A percentile compares a stretch with the other conserved stretches of the same genome.
Evolutionary conservation across 2,797 vertebrate species (phyloP).

Genomic region (Hafferia zeledoni): DNA sequence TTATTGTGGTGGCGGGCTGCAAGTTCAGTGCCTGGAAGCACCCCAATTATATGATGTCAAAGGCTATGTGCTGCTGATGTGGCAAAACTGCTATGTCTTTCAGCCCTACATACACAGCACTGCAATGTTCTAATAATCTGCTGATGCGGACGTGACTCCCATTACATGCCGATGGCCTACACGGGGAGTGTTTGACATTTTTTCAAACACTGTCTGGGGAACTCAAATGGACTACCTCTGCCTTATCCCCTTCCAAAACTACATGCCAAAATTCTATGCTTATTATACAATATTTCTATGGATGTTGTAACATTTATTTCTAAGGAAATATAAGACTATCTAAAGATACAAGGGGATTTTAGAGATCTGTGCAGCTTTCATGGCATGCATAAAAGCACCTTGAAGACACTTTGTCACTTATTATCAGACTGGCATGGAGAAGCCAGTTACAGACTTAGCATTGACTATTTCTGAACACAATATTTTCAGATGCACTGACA

Average conservation of each 20-base stretch:
- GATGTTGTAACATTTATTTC: background rate
- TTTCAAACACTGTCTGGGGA: background rate
- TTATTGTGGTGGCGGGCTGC: background rate
- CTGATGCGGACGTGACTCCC: background rate
- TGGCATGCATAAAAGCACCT: background rate
- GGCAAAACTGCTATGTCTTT: slow-evolving; percentile 38
- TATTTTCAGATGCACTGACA: background rate
- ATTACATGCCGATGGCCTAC: background rate
- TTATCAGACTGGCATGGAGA: background rate
- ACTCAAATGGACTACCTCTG: background rate
- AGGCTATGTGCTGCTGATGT: slow-evolving; percentile 47
- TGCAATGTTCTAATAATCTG: slow-evolving; percentile 11
- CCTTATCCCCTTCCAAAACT: background rate
- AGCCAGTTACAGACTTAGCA: background rate
- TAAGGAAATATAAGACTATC: background rate
- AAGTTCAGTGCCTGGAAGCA: slow-evolving; percentile 51
- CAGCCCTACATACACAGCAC: background rate
- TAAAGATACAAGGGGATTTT: background rate
- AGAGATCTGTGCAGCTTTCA: background rate
- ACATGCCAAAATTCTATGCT: rapidly evolving
- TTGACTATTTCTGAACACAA: background rate
- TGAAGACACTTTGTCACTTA: background rate
- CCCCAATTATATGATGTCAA: slow-evolving; percentile 54
- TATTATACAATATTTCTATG: background rate
- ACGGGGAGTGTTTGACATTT: background rate